Evolutionary conservation across 2,113 vertebrate genomes (phyloP), one percentile per base, ranked within the genome.

Genomic region (Lophotis ruficrista): DNA sequence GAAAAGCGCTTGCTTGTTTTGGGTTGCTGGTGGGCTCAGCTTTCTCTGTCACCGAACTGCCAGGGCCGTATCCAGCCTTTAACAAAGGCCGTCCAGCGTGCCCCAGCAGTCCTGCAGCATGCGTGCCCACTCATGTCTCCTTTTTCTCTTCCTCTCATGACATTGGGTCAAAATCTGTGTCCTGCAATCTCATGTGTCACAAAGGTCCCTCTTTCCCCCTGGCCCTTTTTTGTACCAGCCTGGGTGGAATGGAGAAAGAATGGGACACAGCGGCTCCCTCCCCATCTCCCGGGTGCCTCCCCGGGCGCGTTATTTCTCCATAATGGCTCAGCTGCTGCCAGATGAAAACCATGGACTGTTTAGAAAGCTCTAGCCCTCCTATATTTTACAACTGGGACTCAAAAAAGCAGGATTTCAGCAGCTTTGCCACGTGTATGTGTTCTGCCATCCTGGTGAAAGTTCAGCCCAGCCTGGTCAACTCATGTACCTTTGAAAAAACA

Each of bases 181-280:
- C 17, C 31, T 1, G 2, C 0, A 2, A 66, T 28, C 78, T 57
- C 0, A 0, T n/a, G 15, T 1, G 0, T 28, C 1, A 0, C 35
- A 60, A 75, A 89, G 33, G 56, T 53, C 10, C 8, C 25, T 57
- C 41, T 68, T 82, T 14, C 6, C 22, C 71, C 9, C 24, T 47
- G 35, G 18, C 2, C 23, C 23, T 18, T 77, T 62, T 89, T 43
- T 1, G 1, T 24, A 47, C 14, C 25, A 71, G n/a, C 20, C 56
- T 79, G 13, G 5, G 25, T 43, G 38, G 37, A 86, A 58, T 1
- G 10, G 48, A 87, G n/a, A 23, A 91, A 68, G 45, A 65, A 57
- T 8, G 10, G n/a, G n/a, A 90, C 23, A 27, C 1, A 0, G 5
- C 4, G 5, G 37, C 45, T 69, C 21, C 3, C 10, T 68, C 31